phyloP scores from a whole-genome alignment of 2,888 invertebrate genomes.

The Cephus sareptanus region DNA sequence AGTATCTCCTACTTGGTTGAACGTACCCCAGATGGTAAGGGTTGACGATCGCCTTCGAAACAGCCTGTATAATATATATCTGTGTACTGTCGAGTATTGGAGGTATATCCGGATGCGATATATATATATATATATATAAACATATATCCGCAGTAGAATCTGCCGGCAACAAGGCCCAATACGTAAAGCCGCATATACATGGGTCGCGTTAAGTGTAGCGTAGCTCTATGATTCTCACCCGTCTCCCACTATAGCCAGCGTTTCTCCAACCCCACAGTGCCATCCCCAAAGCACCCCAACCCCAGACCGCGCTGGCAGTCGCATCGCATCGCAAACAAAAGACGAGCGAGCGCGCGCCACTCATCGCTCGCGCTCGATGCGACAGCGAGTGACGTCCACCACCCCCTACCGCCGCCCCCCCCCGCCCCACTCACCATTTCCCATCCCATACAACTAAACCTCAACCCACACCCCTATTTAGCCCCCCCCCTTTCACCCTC shows the following conservation, averaged over 20 bases:
- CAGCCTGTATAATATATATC: not conserved
- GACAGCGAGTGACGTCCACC: conserved; percentile 61
- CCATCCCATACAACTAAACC: conserved; percentile 13
- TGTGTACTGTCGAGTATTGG: not conserved
- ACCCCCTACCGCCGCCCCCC: conserved; percentile 12
- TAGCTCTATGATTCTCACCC: conserved; percentile 53
- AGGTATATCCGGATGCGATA: conserved; percentile 8
- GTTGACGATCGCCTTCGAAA: no score
- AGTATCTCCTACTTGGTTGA: not conserved
- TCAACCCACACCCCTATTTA: conserved; percentile 6
- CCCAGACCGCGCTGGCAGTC: conserved; percentile 50
- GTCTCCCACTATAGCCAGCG: conserved; percentile 37
- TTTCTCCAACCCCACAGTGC: conserved; percentile 21
- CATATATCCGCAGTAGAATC: conserved; percentile 41
- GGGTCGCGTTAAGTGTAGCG: conserved; percentile 56
- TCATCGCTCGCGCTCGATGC: conserved; percentile 60
- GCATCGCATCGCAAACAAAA: conserved; percentile 63
- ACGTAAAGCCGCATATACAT: conserved; percentile 29
- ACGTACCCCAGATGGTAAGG: not conserved
- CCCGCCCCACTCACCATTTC: conserved; percentile 15
- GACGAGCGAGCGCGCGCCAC: conserved; percentile 62
- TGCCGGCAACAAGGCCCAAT: conserved; percentile 41
- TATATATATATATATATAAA: conserved; percentile 3
- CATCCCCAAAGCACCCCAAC: conserved; percentile 14
- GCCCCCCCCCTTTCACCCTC: conserved; percentile 10